A percentile compares a stretch with the other conserved stretches of the same genome.
phyloP scores from a whole-genome alignment of 2,888 invertebrate genomes.

The Apotomis turbidana region DNA sequence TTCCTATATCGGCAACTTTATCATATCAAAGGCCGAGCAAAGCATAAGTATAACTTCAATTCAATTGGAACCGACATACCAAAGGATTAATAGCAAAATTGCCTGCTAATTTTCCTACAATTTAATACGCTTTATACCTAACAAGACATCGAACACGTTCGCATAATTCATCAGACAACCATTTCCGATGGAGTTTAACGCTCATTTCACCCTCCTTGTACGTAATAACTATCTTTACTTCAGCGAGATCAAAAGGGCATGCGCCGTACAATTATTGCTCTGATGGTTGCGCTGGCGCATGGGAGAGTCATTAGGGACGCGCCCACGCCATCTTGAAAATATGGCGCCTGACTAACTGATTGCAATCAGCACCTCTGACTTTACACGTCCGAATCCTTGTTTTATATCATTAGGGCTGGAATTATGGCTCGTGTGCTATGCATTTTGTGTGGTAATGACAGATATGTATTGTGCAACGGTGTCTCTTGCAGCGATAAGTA shows the following conservation, averaged over 20 bases:
- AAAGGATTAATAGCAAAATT: constrained; percentile 41
- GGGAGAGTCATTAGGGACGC: constrained; percentile 74
- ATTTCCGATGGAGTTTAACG: constrained; percentile 69
- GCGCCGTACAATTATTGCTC: constrained; percentile 78
- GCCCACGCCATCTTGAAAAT: constrained; percentile 60
- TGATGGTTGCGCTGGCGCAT: constrained; percentile 64
- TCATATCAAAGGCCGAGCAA: neutral
- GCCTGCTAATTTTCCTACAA: constrained; percentile 55
- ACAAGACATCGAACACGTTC: constrained; percentile 64
- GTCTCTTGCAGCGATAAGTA: constrained; percentile 2
- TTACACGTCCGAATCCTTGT: constrained; percentile 59
- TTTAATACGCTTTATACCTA: constrained; percentile 62
- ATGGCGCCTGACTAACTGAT: constrained; percentile 75
- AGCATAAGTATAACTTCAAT: neutral
- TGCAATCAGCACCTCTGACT: constrained; percentile 75
- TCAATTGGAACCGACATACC: constrained; percentile 24
- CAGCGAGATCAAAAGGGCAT: constrained; percentile 78
- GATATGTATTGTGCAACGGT: constrained; percentile 3
- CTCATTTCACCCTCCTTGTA: constrained; percentile 77
- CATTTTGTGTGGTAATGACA: constrained; percentile 22
- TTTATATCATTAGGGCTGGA: constrained; percentile 40
- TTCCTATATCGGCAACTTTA: neutral
- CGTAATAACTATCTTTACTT: constrained; percentile 80
- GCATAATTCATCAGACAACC: constrained; percentile 76
- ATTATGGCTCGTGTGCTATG: constrained; percentile 29